Evolutionary conservation across 2,888 invertebrate genomes (phyloP), one percentile per base, ranked within the genome.

Genomic region (Sialis lutaria): DNA sequence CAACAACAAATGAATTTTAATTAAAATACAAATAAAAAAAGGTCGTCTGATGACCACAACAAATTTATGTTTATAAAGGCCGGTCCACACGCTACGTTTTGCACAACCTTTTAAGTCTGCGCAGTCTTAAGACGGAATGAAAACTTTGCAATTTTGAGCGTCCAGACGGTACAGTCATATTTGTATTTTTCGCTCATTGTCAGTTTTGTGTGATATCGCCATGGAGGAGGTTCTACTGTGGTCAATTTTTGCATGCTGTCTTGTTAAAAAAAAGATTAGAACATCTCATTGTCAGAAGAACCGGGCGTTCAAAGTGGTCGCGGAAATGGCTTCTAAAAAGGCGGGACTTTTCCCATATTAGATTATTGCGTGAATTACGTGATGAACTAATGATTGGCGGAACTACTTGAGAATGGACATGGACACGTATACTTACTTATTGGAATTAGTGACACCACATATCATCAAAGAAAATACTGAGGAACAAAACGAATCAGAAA

Each of bases 331-430:
- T 50, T 49, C 44, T 50, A 22, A 22, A 22, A 22, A 22, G 22
- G 22, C 22, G 22, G 22, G 22, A 22, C 22, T 22, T 22, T 22
- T 22, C 22, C 46, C n/a, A 51, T 41, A 50, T 51, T 35, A 51
- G 32, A 43, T 50, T 50, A 48, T 44, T 51, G 39, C 43, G 46
- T 48, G 51, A 51, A 51, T 48, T 51, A 48, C 48, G 50, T 40
- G 44, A 48, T 46, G 53, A 55, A 50, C 54, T 39, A 45, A 40
- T 50, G 52, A 54, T 49, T 55, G 51, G 51, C 49, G 49, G 46
- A 55, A 56, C 49, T 56, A 53, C 49, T 51, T 53, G 48, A 46
- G 53, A 50, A 56, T 55, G 54, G 53, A 53, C 44, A 48, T 47
- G 40, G 50, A 50, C 44, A 50, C 51, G 39, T 54, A 52, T 50